Percentiles rank a stretch among this genome's conserved stretches.
Conservation (phyloP, 1,140 invertebrate genomes). For the Sarcophaga bullata region DNA sequence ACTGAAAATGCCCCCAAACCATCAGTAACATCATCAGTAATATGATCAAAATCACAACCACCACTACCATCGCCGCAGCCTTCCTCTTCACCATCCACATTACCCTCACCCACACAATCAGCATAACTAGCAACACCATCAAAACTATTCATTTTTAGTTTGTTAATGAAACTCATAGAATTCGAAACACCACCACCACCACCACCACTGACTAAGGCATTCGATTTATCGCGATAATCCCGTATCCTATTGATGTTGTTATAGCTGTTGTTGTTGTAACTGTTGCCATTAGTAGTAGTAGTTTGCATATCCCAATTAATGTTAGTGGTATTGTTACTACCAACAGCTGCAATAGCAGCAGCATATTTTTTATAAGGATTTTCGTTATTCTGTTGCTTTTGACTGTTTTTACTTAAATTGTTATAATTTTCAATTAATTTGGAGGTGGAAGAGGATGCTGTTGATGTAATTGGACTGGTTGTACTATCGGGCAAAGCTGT, state of each 20-base stretch:
- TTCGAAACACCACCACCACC: too few relatives aligned
- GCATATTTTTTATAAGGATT: neutral
- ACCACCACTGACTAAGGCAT: too few relatives aligned
- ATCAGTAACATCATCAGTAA: neutral
- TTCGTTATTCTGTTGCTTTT: neutral
- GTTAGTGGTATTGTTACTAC: neutral
- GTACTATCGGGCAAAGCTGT: constrained; percentile 15
- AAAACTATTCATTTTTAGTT: neutral
- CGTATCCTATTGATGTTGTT: neutral
- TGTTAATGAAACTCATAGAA: too few relatives aligned
- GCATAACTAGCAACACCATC: neutral
- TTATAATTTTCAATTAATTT: neutral
- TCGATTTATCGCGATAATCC: too few relatives aligned
- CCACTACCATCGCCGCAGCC: neutral
- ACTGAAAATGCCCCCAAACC: neutral
- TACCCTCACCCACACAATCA: neutral
- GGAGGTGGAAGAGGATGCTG: neutral
- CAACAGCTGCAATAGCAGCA: neutral
- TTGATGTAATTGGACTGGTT: constrained; percentile 15
- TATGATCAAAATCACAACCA: neutral
- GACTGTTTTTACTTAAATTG: neutral
- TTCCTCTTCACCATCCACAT: neutral
- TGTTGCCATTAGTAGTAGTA: neutral
- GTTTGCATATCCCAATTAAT: constrained; percentile 42
- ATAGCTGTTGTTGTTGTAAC: neutral